Evolutionary conservation across 2,797 vertebrate genomes (phyloP), one percentile per base, ranked within the genome.

Genomic region (Molossus alvarezi): DNA sequence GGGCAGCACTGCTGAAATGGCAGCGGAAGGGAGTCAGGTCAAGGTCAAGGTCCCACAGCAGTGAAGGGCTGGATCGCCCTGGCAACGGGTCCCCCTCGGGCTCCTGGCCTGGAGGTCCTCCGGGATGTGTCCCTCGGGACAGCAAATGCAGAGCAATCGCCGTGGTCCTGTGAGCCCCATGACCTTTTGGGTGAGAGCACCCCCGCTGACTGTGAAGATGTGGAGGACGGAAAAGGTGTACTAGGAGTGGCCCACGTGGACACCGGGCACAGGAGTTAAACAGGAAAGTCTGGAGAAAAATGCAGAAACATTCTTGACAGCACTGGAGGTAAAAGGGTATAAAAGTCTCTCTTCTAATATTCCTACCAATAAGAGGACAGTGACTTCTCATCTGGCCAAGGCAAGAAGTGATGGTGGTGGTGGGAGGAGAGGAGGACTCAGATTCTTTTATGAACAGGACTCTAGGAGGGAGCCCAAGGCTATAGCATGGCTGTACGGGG

Each of bases 31-130:
- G 27, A 45, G 12, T 64, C 60, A n/a, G 1, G 41, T 45, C 41
- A 45, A 45, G 41, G 3, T 14, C 18, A 9, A 48, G 25, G 15
- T 7, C n/a, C 65, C 23, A 27, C 5, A 41, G 51, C 62, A 69
- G 48, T n/a, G 9, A 20, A 37, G 9, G n/a, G 9, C 9, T 37
- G 5, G n/a, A 64, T 53, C 7, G 1, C 48, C 17, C 0, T 23
- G 25, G 55, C 11, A 33, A 25, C 53, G 1, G 15, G 33, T 58
- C 37, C 67, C 73, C 75, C 21, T 72, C 15, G 29, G 23, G 77
- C 71, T 64, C 41, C 45, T 62, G 15, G 20, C 48, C 23, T 79
- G 11, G 87, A 48, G 58, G 41, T 15, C 15, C 76, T 15, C 7
- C 6, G 7, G 5, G 76, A 25, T 55, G 13, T 48, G 14, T 29